Base-by-base conservation (phyloP, 2,797 vertebrate genomes). In the Phylloscopus collybita region DNA sequence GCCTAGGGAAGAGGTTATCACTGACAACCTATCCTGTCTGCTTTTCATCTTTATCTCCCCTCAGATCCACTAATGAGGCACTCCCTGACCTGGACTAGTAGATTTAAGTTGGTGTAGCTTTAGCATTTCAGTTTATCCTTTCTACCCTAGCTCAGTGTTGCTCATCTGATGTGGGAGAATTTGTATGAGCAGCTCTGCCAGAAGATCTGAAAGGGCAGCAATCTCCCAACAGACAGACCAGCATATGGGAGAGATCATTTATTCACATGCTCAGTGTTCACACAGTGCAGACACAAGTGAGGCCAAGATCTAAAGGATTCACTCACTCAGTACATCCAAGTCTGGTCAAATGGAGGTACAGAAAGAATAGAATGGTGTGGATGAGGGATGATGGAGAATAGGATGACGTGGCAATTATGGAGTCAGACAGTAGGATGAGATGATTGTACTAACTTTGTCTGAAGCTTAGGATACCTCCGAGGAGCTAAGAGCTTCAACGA, bases 201-300 rank as follows among this genome's bases (percentile, higher is more conserved):
- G 64, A 64, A 80, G 72, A 78, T 91, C 67, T 85, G 69, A 90
- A 69, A 59, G 64, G 80, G 82, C 81, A 91, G 82, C 87, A 90
- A 49, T 60, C 49, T 85, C 75, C 34, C 64, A 85, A 60, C 25
- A 87, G 56, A 81, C 74, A 70, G 56, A n/a, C 40, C 64, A 14
- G 64, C 66, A 42, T 54, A 44, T 54, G 30, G 60, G 40, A 66
- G 56, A 92, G 64, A 38, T 59, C 0, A 0, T 81, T 88, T 89
- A 80, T 87, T 94, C 44, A 51, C 3, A 0, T 2, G 2, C 40
- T 85, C n/a, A 53, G 40, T 57, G 56, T 74, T 94, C 86, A 84
- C 65, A 70, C 56, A 36, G n/a, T 32, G 74, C 78, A 73, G 80
- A 79, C 80, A 56, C 47, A 73, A 86, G 84, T 25, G 56, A 93